These are phyloP conservation scores for Myiopsitta monachus DNA, from an alignment of 2,113 vertebrate species.

Conservation along the genomic window DNA sequence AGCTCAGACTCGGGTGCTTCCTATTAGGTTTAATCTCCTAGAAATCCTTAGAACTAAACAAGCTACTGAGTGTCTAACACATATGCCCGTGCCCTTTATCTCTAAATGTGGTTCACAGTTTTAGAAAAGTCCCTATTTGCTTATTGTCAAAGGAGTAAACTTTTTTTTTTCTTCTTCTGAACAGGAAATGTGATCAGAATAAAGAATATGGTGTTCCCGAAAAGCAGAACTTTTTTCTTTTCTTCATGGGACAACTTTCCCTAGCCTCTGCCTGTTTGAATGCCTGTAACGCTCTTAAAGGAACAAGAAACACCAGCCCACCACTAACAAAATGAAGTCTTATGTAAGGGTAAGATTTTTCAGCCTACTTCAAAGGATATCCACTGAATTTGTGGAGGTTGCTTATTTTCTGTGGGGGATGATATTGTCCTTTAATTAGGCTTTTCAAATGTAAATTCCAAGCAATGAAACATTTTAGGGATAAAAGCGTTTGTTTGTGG, in stretches of 20 bases:
- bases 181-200: background rate
- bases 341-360: conserved; percentile 27
- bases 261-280: background rate
- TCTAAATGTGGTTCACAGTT: background rate
- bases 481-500: conserved; percentile 47
- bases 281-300: background rate
- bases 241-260: background rate
- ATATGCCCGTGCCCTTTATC: rapidly evolving
- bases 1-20: background rate
- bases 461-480: conserved; percentile 44
- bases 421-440: conserved; percentile 58
- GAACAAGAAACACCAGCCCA: background rate
- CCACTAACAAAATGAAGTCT: background rate
- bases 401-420: conserved; percentile 38
- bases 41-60: background rate
- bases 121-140: background rate
- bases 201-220: background rate
- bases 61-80: background rate
- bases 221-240: background rate
- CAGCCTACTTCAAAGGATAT: conserved; percentile 42
- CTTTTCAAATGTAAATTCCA: conserved; percentile 58
- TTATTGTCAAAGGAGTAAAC: background rate
- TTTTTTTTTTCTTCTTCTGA: background rate
- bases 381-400: conserved; percentile 28
- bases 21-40: background rate